Base-by-base conservation (phyloP, 2,113 vertebrate genomes). In the Cyrtonyx montezumae region DNA sequence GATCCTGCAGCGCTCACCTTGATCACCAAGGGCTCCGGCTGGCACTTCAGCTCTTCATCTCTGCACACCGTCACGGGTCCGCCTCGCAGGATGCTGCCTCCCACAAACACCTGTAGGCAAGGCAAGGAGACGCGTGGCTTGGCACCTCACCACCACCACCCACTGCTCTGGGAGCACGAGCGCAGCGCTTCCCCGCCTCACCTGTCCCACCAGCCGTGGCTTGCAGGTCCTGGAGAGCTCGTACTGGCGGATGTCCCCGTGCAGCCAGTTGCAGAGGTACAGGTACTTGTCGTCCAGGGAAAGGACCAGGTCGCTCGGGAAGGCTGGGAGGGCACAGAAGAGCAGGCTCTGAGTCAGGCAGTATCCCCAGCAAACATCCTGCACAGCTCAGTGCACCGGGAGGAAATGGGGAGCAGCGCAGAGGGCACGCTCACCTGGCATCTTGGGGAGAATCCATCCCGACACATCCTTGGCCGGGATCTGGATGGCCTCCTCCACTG, bases 171-270 rank as follows among this genome's bases (percentile, higher is more conserved):
- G 46, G 5, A 6, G 7, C 62, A 4, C 3, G n/a, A 2, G 19
- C 0, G 12, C 42, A 99, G 98, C 49, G 58, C 55, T 40, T 40
- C 20, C 68, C 66, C 2, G 70, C 63, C 75, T 83, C 21, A 95
- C 94, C 99, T 99, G 99, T 34, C 99, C 99, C 5, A 97, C 97
- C 90, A 99, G 91, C 68, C 88, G 96, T 4, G 99, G 99, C 56
- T 97, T 97, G 83, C 90, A 96, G 15, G 86, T 96, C 95, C 98
- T 96, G 4, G 98, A 98, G 94, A 99, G 97, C 95, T 99, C 99
- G 45, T 99, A 99, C 90, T 99, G 99, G 23, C 99, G 98, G 94
- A 99, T 93, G 95, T 99, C 99, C 28, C 99, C 99, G 0, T 99
- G 99, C 51, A 98, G 58, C 99, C 99, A 99, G 89, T 99, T 99